These are phyloP conservation scores for Mesorhabditis belari DNA, from an alignment of 2,888 invertebrate species.

Conservation along the genomic window DNA sequence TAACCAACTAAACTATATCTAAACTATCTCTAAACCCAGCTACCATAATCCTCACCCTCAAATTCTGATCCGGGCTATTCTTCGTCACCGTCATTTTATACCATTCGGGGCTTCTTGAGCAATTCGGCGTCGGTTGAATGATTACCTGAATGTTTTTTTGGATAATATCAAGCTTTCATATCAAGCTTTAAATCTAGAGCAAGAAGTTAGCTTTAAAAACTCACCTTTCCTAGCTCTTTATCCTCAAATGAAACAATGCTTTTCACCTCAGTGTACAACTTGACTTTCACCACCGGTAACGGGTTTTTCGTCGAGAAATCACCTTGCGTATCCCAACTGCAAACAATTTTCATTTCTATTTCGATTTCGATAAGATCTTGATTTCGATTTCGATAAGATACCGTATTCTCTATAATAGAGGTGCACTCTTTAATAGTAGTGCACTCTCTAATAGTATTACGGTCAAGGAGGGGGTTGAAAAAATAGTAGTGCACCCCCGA, in stretches of 20 bases:
- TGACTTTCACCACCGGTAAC: slow-evolving; percentile 87
- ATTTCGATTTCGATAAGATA: neutral
- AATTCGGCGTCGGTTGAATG: slow-evolving; percentile 63
- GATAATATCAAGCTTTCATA: neutral
- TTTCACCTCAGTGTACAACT: slow-evolving; percentile 92
- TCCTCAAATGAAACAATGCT: slow-evolving; percentile 96
- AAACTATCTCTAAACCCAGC: no score
- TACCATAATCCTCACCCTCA: slow-evolving; percentile 94
- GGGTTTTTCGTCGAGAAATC: slow-evolving; percentile 97
- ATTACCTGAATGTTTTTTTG: slow-evolving; percentile 53
- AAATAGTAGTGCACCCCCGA: no score
- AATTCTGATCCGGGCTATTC: slow-evolving; percentile 86
- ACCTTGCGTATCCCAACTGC: slow-evolving; percentile 97
- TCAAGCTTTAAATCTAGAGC: neutral
- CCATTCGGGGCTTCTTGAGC: slow-evolving; percentile 69
- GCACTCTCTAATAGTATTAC: no score
- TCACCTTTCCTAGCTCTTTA: slow-evolving; percentile 83
- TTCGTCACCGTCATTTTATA: slow-evolving; percentile 93
- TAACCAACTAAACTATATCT: no score
- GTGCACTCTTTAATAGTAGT: no score
- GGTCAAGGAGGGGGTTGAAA: no score
- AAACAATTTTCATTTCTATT: neutral
- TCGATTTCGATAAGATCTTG: no score
- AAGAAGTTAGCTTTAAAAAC: neutral
- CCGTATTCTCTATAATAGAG: no score